These are phyloP conservation scores for Calliphora vicina DNA, from an alignment of 1,140 invertebrate species.

Conservation along the genomic window DNA sequence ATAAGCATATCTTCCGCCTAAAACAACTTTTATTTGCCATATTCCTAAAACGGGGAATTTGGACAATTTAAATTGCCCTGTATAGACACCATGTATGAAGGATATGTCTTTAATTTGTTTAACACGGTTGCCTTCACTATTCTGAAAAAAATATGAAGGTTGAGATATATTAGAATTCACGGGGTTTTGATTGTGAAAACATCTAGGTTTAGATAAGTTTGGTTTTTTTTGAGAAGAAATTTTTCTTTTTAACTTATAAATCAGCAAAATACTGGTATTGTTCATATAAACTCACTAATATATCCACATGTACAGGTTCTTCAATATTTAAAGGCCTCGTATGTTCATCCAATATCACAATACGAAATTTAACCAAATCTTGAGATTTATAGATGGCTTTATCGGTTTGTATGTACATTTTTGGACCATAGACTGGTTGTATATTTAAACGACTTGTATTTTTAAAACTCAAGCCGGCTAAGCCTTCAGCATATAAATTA, in stretches of 20 bases:
- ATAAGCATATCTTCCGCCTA: constrained; percentile 29
- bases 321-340: background rate
- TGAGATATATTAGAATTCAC: no score
- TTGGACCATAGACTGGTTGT: background rate
- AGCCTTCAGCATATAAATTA: background rate
- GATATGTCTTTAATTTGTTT: constrained; percentile 78
- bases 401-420: constrained; percentile 70
- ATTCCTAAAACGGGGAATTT: constrained; percentile 83
- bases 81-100: constrained; percentile 77
- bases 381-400: constrained; percentile 89
- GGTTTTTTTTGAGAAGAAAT: background rate
- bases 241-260: no score
- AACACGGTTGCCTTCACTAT: constrained; percentile 56
- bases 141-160: background rate
- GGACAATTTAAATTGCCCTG: constrained; percentile 76
- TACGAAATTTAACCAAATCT: constrained; percentile 83
- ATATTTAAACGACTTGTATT: constrained; percentile 43
- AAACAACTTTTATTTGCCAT: constrained; percentile 72
- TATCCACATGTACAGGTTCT: background rate
- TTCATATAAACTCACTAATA: background rate
- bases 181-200: no score
- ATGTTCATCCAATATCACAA: constrained; percentile 53
- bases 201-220: no score
- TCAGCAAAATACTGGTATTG: background rate
- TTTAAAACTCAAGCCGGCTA: background rate